phyloP scores from a whole-genome alignment of 2,797 vertebrate species.

The Clarias laeviceps region DNA sequence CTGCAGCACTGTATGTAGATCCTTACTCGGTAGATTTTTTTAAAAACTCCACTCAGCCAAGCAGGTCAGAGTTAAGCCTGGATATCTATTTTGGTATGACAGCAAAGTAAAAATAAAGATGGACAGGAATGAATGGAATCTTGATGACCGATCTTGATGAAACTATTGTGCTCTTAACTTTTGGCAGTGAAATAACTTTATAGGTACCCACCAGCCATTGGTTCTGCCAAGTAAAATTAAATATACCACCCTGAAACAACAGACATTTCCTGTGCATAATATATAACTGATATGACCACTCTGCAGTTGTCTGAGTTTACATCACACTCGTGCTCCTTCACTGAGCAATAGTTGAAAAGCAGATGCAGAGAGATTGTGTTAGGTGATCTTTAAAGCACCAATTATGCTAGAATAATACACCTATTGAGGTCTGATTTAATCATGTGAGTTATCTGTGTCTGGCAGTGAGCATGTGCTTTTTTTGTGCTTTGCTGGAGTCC shows the following conservation, averaged over 20 bases:
- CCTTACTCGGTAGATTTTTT: neutral
- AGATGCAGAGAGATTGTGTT: conserved; percentile 37
- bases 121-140: neutral
- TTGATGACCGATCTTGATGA: neutral
- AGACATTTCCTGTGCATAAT: conserved; percentile 46
- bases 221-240: conserved; percentile 49
- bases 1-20: neutral
- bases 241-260: conserved; percentile 50
- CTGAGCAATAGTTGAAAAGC: conserved; percentile 19
- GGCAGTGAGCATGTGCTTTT: conserved; percentile 60
- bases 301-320: conserved; percentile 44
- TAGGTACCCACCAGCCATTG: conserved; percentile 26
- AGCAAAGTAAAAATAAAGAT: conserved; percentile 2
- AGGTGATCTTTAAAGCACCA: conserved; percentile 40
- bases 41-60: neutral
- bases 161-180: conserved; percentile 25
- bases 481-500: conserved; percentile 65
- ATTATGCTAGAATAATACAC: conserved; percentile 35
- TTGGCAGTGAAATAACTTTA: conserved; percentile 30
- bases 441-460: conserved; percentile 48
- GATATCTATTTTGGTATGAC: neutral
- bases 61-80: neutral
- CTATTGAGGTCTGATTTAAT: conserved; percentile 23
- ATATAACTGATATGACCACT: conserved; percentile 40
- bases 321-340: conserved; percentile 35